A percentile compares a stretch with the other conserved stretches of the same genome.
These are phyloP conservation scores for Chymomyza costata DNA, from an alignment of 1,140 invertebrate genomes.

Conservation along the genomic window DNA sequence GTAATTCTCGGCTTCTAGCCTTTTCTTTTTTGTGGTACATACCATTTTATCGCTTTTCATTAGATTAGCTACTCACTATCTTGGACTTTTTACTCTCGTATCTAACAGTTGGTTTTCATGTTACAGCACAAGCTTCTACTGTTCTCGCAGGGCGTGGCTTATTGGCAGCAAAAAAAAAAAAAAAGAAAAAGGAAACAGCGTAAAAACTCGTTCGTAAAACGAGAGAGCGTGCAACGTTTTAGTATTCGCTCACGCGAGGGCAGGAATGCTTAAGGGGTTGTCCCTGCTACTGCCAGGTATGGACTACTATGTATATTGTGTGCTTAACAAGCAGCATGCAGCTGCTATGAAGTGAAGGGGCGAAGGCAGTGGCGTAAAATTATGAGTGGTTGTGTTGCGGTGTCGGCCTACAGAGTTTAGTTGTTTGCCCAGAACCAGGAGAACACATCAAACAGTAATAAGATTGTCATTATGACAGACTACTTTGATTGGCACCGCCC, in stretches of 20 bases:
- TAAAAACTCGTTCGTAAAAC: conserved; percentile 31
- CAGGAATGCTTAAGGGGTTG: conserved; percentile 38
- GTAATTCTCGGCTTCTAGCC: too few species aligned
- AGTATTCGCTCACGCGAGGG: conserved; percentile 13
- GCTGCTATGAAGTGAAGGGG: background rate
- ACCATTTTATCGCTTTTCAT: conserved; percentile 69
- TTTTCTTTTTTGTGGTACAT: conserved; percentile 28
- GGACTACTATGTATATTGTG: too few species aligned
- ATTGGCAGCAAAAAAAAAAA: conserved; percentile 44
- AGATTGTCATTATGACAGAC: conserved; percentile 20
- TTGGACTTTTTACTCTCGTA: conserved; percentile 62
- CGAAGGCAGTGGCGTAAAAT: conserved; percentile 18
- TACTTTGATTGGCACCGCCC: conserved; percentile 29
- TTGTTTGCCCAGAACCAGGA: conserved; percentile 48
- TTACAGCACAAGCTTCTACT: conserved; percentile 61
- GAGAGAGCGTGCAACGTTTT: conserved; percentile 29
- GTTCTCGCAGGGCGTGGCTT: conserved; percentile 70
- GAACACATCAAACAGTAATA: conserved; percentile 54
- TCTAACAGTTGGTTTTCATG: conserved; percentile 67
- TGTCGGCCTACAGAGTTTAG: conserved; percentile 41
- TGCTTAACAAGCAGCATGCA: too few species aligned
- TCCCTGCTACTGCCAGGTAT: conserved; percentile 7
- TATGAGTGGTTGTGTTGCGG: conserved; percentile 42
- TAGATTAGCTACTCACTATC: conserved; percentile 71
- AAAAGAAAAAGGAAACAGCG: conserved; percentile 7